Evolutionary conservation across 2,888 invertebrate species (phyloP).

Genomic region (Spilarctia lutea): DNA sequence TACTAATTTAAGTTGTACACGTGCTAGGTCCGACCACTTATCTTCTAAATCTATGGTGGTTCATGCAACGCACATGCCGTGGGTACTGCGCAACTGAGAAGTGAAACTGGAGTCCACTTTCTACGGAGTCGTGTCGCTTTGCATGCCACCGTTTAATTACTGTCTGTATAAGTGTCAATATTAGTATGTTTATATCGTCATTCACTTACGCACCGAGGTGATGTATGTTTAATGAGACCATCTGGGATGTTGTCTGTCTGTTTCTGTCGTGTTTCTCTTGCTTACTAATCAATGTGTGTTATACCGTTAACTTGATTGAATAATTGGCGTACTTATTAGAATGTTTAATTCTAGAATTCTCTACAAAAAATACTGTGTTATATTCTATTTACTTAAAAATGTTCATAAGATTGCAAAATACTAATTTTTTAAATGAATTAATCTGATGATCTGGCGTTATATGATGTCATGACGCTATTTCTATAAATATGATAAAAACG

Average conservation of each 20-base stretch:
- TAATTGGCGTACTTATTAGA: not conserved
- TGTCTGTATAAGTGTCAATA: slow-evolving; percentile 2
- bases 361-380: not conserved
- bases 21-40: not conserved
- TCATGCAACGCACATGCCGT: not conserved
- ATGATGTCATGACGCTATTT: too few species aligned
- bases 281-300: not conserved
- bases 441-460: too few species aligned
- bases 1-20: not conserved
- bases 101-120: slow-evolving; percentile 12
- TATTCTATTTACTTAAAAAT: not conserved
- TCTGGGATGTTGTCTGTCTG: not conserved
- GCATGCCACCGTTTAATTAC: slow-evolving; percentile 16
- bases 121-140: slow-evolving; percentile 21
- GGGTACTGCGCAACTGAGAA: not conserved
- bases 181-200: slow-evolving; percentile 3
- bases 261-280: not conserved
- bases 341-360: not conserved
- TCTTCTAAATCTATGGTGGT: not conserved
- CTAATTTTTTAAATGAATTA: too few species aligned
- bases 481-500: too few species aligned
- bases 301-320: not conserved
- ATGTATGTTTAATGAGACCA: slow-evolving; percentile 15
- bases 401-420: too few species aligned
- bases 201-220: not conserved